Evolutionary conservation across 2,888 invertebrate genomes (phyloP), one percentile per base, ranked within the genome.

Genomic region (Myopa tessellatipennis): DNA sequence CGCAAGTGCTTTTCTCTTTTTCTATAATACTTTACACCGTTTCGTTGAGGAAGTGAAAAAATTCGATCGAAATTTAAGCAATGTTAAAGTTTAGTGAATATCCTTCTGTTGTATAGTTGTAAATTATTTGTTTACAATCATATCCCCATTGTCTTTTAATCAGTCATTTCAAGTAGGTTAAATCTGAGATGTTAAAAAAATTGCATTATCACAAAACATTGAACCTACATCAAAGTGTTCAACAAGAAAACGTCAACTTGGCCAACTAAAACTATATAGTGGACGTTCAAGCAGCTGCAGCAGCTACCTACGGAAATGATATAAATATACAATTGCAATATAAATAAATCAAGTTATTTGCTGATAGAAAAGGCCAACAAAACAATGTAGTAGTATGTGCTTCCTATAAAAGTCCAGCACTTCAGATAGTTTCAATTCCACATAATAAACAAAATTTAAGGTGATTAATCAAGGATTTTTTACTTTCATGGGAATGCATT

Each of bases 41-140:
- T 26, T 36, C 55, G 34, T 58, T 58, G 38, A 60, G n/a, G 72
- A 60, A 55, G 72, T 72, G 72, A 60, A 72, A 72, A 71, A 50
- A 40, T 71, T 72, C 60, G 60, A 72, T 72, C 72, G 58, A 72
- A 58, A 36, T 58, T 58, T n/a, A 58, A 58, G 58, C 1, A 10
- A 14, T 72, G 60, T 72, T 60, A 26, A 26, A 26, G 2, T 26
- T 26, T 26, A 26, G 26, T 26, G 26, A 26, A 18, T 72, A 60
- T 72, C 36, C 38, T 7, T 34, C 50, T 40, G 7, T 40, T 67
- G 40, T 40, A 18, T 18, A 10, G 69, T 52, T 36, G 45, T 0
- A 26, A 45, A 69, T 40, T 18, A 69, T 45, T 50, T 69, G 26
- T 26, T 26, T 6, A 12, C 7, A 69, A 50, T 69, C 4, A 50